These are phyloP conservation scores for Nesoenas mayeri DNA, from an alignment of 2,113 vertebrate genomes.

Conservation along the genomic window DNA sequence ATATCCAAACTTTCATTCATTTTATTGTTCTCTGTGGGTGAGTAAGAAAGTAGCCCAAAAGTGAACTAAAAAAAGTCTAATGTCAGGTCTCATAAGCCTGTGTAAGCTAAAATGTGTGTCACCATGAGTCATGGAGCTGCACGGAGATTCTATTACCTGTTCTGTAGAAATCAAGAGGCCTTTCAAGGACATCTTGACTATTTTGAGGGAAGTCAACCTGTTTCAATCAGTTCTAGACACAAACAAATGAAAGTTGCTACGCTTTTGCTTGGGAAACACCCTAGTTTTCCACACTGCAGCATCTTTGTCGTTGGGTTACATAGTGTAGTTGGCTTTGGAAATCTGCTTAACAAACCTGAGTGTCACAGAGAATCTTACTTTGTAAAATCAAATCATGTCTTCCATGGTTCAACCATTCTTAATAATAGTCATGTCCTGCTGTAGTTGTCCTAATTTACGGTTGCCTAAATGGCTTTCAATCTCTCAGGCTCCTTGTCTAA, in stretches of 20 bases:
- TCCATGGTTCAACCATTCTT: neutral
- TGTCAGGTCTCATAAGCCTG: neutral
- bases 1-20: conserved; percentile 21
- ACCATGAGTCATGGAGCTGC: conserved; percentile 10
- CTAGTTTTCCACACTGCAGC: neutral
- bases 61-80: conserved; percentile 29
- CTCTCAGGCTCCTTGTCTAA: neutral
- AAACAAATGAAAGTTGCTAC: neutral
- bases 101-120: conserved; percentile 20
- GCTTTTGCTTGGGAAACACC: neutral
- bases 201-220: neutral
- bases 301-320: neutral
- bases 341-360: neutral
- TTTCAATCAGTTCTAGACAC: neutral
- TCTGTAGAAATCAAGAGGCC: conserved; percentile 13
- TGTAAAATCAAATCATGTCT: neutral
- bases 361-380: neutral
- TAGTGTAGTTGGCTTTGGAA: neutral
- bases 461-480: neutral
- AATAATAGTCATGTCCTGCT: neutral
- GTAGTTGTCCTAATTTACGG: neutral
- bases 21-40: neutral
- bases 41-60: conserved; percentile 17
- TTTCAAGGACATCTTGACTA: neutral
- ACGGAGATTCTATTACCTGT: conserved; percentile 32